phyloP scores from a whole-genome alignment of 2,888 invertebrate species.

The Octodonta nipae region DNA sequence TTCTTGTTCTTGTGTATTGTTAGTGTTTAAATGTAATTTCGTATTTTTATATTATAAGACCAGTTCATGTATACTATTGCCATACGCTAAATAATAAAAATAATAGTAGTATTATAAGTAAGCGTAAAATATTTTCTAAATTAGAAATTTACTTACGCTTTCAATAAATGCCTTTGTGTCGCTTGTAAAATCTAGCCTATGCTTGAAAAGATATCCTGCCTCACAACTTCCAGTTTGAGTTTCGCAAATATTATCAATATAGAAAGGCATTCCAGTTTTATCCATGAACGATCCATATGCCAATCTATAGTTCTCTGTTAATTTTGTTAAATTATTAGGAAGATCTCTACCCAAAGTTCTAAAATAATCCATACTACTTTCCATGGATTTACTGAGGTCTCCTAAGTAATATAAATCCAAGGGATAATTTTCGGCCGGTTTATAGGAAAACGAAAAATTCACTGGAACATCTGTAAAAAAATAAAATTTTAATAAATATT shows the following conservation, averaged over 20 bases:
- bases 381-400: conserved; percentile 85
- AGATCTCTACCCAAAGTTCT: conserved; percentile 51
- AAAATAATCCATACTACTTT: conserved; percentile 68
- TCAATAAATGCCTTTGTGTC: conserved; percentile 37
- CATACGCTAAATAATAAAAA: too few species aligned
- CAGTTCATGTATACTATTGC: too few species aligned
- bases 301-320: conserved; percentile 59
- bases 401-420: conserved; percentile 82
- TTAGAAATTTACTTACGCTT: too few species aligned
- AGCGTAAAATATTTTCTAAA: too few species aligned
- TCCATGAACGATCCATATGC: conserved; percentile 70
- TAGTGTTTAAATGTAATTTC: too few species aligned
- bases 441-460: conserved; percentile 50
- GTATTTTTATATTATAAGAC: too few species aligned
- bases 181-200: conserved; percentile 56
- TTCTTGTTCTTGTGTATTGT: too few species aligned
- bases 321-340: conserved; percentile 43
- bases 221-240: conserved; percentile 46
- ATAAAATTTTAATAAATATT: background rate
- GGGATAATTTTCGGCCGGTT: conserved; percentile 72
- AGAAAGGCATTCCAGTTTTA: conserved; percentile 63
- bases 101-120: too few species aligned
- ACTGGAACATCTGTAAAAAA: conserved; percentile 30
- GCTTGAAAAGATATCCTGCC: conserved; percentile 69
- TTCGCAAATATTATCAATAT: conserved; percentile 49